phyloP scores from a whole-genome alignment of 2,113 vertebrate species.

The Triplophysa dalaica region DNA sequence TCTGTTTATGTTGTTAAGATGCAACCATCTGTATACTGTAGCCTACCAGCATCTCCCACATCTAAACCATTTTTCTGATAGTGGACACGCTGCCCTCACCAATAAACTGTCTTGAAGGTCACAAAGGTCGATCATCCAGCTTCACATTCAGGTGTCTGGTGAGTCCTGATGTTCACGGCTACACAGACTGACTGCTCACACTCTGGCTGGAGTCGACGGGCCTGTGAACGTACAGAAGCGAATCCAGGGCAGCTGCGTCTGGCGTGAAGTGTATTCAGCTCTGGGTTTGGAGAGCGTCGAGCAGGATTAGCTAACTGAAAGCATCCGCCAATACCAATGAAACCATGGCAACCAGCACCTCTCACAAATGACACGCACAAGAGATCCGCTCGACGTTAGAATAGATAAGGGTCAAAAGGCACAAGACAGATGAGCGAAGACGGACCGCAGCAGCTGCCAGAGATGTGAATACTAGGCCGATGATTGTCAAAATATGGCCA shows the following conservation, averaged over 20 bases:
- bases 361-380: constrained; percentile 14
- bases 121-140: neutral
- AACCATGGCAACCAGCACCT: constrained; percentile 53
- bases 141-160: neutral
- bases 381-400: constrained; percentile 22
- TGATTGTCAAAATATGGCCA: neutral
- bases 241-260: constrained; percentile 53
- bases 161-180: neutral
- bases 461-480: neutral
- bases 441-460: neutral
- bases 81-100: neutral
- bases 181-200: no score
- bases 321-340: constrained; percentile 50
- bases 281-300: constrained; percentile 47
- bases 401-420: constrained; percentile 41
- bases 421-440: constrained; percentile 27
- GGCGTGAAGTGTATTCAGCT: constrained; percentile 53
- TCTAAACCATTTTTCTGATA: no score
- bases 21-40: no score
- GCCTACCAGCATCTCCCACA: no score
- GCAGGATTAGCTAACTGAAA: constrained; percentile 58
- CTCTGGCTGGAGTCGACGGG: neutral
- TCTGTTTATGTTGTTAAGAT: no score
- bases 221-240: constrained; percentile 26
- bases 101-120: neutral